Base-by-base conservation (phyloP, 2,797 vertebrate genomes). In the Adrianichthys oophorus region DNA sequence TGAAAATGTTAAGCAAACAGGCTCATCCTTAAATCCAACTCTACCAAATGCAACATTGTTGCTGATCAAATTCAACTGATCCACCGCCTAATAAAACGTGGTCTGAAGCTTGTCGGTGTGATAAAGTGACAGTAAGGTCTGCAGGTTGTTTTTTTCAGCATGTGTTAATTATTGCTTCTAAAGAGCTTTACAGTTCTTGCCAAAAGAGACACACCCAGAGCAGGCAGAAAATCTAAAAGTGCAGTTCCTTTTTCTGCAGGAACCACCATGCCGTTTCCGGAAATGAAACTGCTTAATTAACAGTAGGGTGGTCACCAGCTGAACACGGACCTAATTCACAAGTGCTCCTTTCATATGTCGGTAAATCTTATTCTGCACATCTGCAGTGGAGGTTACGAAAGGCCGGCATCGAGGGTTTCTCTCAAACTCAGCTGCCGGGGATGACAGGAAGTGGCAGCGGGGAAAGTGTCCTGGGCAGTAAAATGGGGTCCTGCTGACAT, bases 81-180 rank as follows among this genome's bases (percentile, higher is more conserved):
- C 32, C 29, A 32, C 4, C 5, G 32, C 29, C 29, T 8, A 32
- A 32, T 32, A 32, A 32, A 32, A 32, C 7, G 2, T 10, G 29
- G 2, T 32, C 29, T 32, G 10, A 32, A 32, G 32, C 10, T 12
- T 12, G 26, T 26, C 7, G 6, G 24, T 26, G 24, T 26, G 29
- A 32, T 10, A 32, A 32, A 32, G 29, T 64, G 50, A 54, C 68
- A 65, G 50, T 48, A 63, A 59, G 43, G 59, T 19, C 65, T 50
- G 54, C 77, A 53, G 54, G 46, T 58, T 52, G 51, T 29, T 74
- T 70, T 81, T 37, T 70, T 56, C 52, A 68, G 68, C 21, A 15
- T 68, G 83, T 73, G 68, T 89, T 92, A 91, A 88, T 86, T 91
- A 92, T 92, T 92, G 89, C 12, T 53, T 62, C 72, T 54, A 79